A percentile compares a stretch with the other conserved stretches of the same genome.
Evolutionary conservation across 1,140 invertebrate genomes (phyloP).

Genomic region (Drosophila azteca): DNA sequence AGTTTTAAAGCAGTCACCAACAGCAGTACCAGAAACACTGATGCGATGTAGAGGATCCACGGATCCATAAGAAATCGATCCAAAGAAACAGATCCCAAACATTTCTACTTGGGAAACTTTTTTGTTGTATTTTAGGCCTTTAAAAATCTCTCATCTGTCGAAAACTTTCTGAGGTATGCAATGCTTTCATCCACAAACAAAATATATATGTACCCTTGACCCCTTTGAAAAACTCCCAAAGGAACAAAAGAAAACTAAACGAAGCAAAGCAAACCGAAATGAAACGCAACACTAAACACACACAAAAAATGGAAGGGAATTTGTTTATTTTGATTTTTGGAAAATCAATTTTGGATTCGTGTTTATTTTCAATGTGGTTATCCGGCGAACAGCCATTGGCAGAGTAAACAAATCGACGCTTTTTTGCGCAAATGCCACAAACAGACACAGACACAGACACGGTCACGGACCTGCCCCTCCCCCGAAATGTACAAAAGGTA

Average conservation of each 20-base stretch:
- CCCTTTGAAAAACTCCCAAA: slow-evolving; percentile 13
- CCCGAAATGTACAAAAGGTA: slow-evolving; percentile 30
- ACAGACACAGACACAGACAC: slow-evolving; percentile 45
- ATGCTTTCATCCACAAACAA: too few species aligned
- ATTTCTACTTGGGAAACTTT: too few species aligned
- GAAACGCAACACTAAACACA: slow-evolving; percentile 55
- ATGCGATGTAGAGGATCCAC: too few species aligned
- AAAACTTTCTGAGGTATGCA: too few species aligned
- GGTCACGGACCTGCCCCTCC: too few species aligned
- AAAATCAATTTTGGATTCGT: slow-evolving; percentile 76
- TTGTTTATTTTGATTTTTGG: slow-evolving; percentile 78
- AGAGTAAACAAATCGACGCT: slow-evolving; percentile 71
- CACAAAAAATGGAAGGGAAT: slow-evolving; percentile 15
- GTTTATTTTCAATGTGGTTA: slow-evolving; percentile 81
- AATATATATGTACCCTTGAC: too few species aligned
- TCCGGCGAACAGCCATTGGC: slow-evolving; percentile 58
- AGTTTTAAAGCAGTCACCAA: slow-evolving; percentile 45
- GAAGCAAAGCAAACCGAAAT: slow-evolving; percentile 11
- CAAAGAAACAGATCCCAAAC: too few species aligned
- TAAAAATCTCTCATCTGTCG: too few species aligned
- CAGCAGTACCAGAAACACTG: slow-evolving; percentile 5
- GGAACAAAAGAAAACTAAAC: slow-evolving; percentile 22
- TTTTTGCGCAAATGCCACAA: slow-evolving; percentile 69
- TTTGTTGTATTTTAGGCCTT: too few species aligned
- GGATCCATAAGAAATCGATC: not conserved